Conservation (phyloP, 2,113 vertebrate species). For the Seriola aureovittata region DNA sequence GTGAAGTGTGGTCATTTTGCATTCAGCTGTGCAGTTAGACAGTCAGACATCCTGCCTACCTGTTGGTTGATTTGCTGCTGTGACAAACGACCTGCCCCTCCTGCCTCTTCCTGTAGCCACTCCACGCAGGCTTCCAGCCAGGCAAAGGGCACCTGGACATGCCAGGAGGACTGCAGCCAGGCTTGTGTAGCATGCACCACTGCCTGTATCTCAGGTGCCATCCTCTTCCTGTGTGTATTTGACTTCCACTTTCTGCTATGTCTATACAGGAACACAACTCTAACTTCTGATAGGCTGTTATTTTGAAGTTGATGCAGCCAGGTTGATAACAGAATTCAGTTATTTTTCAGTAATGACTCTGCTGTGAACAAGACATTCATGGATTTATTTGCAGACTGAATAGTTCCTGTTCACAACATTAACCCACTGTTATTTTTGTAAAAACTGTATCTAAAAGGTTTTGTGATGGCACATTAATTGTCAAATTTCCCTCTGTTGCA, state of each 20-base stretch:
- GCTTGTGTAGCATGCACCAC: constrained; percentile 81
- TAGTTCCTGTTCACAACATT: not conserved
- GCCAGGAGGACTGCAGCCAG: constrained; percentile 92
- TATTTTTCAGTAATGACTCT: not conserved
- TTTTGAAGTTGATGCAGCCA: not conserved
- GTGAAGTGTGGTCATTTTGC: not conserved
- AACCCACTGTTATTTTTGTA: not conserved
- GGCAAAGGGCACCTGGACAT: constrained; percentile 89
- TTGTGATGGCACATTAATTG: not conserved
- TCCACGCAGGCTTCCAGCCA: constrained; percentile 95
- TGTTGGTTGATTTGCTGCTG: constrained; percentile 92
- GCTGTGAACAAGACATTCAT: not conserved
- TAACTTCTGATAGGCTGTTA: not conserved
- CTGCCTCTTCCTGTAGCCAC: constrained; percentile 92
- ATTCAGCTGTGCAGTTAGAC: not conserved
- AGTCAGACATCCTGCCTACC: constrained; percentile 65
- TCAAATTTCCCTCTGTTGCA: not conserved
- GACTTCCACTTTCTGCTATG: constrained; percentile 9
- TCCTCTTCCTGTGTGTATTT: constrained; percentile 17
- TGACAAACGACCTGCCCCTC: constrained; percentile 77
- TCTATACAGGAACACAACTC: constrained; percentile 1
- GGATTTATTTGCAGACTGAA: not conserved
- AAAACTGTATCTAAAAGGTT: not conserved
- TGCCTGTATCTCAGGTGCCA: constrained; percentile 63
- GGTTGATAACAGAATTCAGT: not conserved